Evolutionary conservation across 1,140 invertebrate species (phyloP).

Genomic region (Pogonognathellus flavescens): DNA sequence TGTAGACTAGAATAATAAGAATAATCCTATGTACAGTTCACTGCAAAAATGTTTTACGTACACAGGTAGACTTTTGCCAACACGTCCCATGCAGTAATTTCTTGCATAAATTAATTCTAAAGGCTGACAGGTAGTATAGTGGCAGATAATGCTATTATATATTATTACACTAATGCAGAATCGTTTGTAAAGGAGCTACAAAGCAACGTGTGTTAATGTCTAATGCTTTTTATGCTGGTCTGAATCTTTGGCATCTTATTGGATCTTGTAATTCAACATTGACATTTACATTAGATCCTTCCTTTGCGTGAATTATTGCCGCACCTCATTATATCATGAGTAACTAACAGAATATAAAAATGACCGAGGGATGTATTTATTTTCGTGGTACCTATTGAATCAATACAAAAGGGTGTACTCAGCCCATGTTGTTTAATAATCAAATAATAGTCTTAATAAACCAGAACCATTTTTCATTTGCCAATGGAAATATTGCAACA

Average conservation of each 20-base stretch:
- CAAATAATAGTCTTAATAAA: not conserved
- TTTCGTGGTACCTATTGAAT: not conserved
- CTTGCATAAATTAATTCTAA: conserved; percentile 49
- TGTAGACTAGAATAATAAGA: too few relatives aligned
- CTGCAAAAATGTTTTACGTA: not conserved
- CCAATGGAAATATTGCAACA: conserved; percentile 10
- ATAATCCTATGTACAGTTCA: too few relatives aligned
- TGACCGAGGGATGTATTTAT: conserved; percentile 9
- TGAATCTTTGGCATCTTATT: not conserved
- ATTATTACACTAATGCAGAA: too few relatives aligned
- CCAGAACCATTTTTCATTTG: too few relatives aligned
- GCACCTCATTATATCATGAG: conserved; percentile 25
- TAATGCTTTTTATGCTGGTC: not conserved
- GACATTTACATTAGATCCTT: conserved; percentile 33
- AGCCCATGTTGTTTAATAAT: not conserved
- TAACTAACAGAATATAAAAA: not conserved
- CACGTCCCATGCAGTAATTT: not conserved
- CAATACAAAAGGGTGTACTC: not conserved
- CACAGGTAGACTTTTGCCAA: not conserved
- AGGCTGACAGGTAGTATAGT: conserved; percentile 46
- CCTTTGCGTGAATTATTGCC: conserved; percentile 34
- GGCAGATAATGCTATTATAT: not conserved
- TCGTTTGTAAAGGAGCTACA: too few relatives aligned
- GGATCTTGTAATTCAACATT: not conserved
- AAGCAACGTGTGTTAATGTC: too few relatives aligned